These are phyloP conservation scores for Macroglossus sobrinus DNA, from an alignment of 2,113 vertebrate species.

Conservation along the genomic window DNA sequence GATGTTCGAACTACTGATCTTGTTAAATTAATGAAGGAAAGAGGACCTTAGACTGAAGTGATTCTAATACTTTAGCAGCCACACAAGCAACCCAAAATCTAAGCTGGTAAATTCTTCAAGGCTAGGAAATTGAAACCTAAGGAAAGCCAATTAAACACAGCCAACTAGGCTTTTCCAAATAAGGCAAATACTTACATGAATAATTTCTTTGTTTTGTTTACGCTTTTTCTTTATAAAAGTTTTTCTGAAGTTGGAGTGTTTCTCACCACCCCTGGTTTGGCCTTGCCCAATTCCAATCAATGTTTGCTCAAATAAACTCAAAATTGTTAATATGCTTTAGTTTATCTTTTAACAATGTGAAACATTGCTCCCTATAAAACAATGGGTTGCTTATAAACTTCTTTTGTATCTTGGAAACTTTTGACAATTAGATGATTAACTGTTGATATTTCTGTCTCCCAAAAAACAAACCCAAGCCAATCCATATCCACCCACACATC, in stretches of 20 bases:
- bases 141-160: background rate
- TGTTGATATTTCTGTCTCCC: background rate
- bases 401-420: background rate
- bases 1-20: background rate
- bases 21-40: background rate
- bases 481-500: background rate
- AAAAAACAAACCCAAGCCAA: background rate
- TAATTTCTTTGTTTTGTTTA: background rate
- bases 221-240: background rate
- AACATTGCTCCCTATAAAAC: background rate
- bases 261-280: background rate
- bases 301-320: background rate
- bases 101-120: background rate
- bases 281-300: background rate
- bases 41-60: background rate
- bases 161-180: background rate
- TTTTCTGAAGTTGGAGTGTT: background rate
- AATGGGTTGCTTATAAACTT: background rate
- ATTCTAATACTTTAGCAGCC: background rate
- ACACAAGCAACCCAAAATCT: background rate
- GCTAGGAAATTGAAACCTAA: background rate
- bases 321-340: background rate
- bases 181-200: background rate
- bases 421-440: background rate
- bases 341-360: background rate